Base-by-base conservation (phyloP, 2,113 vertebrate genomes). In the Tragelaphus scriptus region DNA sequence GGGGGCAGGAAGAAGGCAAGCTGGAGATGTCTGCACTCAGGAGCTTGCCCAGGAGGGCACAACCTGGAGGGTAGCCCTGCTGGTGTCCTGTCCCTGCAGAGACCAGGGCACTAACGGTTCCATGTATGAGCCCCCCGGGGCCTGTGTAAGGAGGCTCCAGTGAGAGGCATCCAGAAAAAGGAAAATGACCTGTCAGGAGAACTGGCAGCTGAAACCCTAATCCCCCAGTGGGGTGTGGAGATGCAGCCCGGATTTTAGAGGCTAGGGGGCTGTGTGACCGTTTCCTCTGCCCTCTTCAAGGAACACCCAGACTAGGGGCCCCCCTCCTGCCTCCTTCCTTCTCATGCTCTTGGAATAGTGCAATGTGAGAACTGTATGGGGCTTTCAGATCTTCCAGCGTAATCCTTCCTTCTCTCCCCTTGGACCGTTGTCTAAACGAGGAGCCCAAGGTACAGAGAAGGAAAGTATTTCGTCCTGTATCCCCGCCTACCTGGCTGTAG, bases 1-100 rank as follows among this genome's bases (percentile, higher is more conserved):
- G 0, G 1, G 6, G 86, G 28, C 1, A 19, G 40, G 56, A 56
- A 68, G 26, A 56, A 92, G 47, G 84, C 90, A 93, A 59, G 91
- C 17, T 21, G 30, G 92, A 79, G 97, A 96, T 88, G 94, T 96
- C 85, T 58, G 85, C 65, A 16, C 47, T 97, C 93, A 79, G 93
- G 98, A 95, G 96, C 92, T 26, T 47, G 47, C 86, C 93, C 88
- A 95, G 94, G 91, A 98, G 97, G 97, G 68, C 97, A 89, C 90
- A 88, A 86, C 92, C 96, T 97, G 86, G 96, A 98, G 95, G 97
- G 98, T 91, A 93, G 97, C 96, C n/a, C 84, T 89, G 93, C 92
- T 36, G 14, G 49, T 28, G 85, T 92, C 61, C 26, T 97, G 92
- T 97, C 96, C 97, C 95, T 94, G 88, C 90, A 96, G 98, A 89